phyloP scores from a whole-genome alignment of 2,888 invertebrate species.

The Oligia fasciuncula region DNA sequence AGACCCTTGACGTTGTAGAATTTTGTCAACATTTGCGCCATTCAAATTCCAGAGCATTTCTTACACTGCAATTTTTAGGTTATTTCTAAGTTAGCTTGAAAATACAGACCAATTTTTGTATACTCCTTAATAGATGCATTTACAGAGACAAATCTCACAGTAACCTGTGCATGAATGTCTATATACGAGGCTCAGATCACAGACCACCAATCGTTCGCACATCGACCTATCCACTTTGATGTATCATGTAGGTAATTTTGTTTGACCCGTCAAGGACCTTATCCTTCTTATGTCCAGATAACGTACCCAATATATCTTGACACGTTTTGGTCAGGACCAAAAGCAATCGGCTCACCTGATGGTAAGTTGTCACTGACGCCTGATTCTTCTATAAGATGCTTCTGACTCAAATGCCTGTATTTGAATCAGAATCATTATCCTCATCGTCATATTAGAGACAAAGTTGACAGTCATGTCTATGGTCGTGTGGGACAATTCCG shows the following conservation, averaged over 20 bases:
- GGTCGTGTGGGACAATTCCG: neutral
- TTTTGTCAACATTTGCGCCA: slow-evolving; percentile 17
- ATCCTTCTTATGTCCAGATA: slow-evolving; percentile 22
- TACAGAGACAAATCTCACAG: neutral
- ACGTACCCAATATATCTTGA: slow-evolving; percentile 18
- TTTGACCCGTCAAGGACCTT: slow-evolving; percentile 41
- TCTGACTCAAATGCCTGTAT: too few relatives aligned
- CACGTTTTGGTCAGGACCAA: neutral
- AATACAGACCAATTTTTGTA: neutral
- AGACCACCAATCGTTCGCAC: neutral
- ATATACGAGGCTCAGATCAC: neutral
- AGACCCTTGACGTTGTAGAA: neutral
- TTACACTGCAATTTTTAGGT: neutral
- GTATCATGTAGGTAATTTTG: slow-evolving; percentile 34
- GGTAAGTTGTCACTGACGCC: neutral
- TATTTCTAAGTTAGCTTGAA: neutral
- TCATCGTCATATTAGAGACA: neutral
- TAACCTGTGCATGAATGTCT: neutral
- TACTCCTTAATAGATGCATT: too few relatives aligned
- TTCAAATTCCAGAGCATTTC: neutral
- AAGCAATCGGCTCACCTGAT: neutral
- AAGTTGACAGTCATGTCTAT: neutral
- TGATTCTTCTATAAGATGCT: neutral
- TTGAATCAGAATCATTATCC: too few relatives aligned
- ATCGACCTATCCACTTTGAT: slow-evolving; percentile 26